A percentile compares a stretch with the other conserved stretches of the same genome.
Conservation (phyloP, 35 echinoderm and acorn worm genomes). For the Diadema setosum region DNA sequence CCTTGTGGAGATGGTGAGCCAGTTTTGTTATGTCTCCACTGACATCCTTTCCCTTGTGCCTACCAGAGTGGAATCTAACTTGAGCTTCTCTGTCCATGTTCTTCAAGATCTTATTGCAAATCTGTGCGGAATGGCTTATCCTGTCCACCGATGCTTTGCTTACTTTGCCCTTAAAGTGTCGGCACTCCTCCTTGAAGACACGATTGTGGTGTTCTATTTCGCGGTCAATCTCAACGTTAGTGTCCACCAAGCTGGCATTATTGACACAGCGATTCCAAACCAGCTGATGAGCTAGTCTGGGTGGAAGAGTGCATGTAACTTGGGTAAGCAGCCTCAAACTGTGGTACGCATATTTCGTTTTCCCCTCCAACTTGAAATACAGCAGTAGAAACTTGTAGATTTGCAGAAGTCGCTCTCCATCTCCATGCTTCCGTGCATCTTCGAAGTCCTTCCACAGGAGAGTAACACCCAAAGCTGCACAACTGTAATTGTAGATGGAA, state of each 20-base stretch:
- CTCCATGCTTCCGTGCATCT: conserved; percentile 41
- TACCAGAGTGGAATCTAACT: neutral
- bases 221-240: conserved; percentile 40
- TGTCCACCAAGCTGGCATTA: neutral
- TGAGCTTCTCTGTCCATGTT: conserved; percentile 12
- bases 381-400: conserved; percentile 47
- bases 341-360: conserved; percentile 46
- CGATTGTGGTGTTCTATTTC: conserved; percentile 50
- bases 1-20: conserved; percentile 15
- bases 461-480: conserved; percentile 3
- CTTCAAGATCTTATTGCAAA: conserved; percentile 4
- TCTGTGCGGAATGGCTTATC: conserved; percentile 44
- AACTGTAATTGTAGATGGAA: conserved; percentile 61
- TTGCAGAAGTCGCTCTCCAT: conserved; percentile 41
- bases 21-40: conserved; percentile 36
- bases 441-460: conserved; percentile 33
- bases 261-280: conserved; percentile 53
- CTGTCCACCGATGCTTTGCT: neutral
- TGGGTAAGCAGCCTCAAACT: conserved; percentile 33
- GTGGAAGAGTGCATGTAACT: conserved; percentile 26
- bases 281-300: conserved; percentile 33
- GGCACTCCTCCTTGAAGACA: conserved; percentile 41
- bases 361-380: conserved; percentile 43
- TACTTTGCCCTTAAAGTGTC: conserved; percentile 41
- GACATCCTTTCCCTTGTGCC: neutral